A percentile compares a stretch with the other conserved stretches of the same genome.
phyloP scores from a whole-genome alignment of 2,797 vertebrate species.

The Falco concolor region DNA sequence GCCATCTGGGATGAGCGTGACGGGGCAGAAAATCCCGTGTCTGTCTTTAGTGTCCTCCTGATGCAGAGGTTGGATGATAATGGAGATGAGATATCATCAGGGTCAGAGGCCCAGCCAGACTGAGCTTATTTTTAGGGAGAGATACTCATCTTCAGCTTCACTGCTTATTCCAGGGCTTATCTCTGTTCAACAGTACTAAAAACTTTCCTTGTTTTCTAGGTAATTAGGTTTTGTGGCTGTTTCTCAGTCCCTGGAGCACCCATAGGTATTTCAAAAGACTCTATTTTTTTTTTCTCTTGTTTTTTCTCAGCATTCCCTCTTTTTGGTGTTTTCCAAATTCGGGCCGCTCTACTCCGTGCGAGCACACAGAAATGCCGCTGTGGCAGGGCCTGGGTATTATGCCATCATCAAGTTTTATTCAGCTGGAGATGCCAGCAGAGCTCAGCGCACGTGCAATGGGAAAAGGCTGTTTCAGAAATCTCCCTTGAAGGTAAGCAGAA shows the following conservation, averaged over 20 bases:
- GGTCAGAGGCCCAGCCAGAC: neutral
- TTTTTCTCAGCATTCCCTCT: conserved; percentile 66
- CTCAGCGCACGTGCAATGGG: conserved; percentile 70
- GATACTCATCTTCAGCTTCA: neutral
- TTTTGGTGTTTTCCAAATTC: conserved; percentile 73
- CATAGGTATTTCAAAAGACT: neutral
- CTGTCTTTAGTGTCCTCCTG: fast-evolving
- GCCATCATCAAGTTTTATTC: conserved; percentile 83
- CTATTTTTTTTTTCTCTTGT: neutral
- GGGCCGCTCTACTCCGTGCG: conserved; percentile 80
- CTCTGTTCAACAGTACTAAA: neutral
- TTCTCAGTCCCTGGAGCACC: neutral
- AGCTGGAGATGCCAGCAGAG: conserved; percentile 72
- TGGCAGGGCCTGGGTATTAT: conserved; percentile 74
- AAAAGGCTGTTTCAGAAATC: conserved; percentile 73
- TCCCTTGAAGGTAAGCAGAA: conserved; percentile 76
- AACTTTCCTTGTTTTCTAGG: fast-evolving
- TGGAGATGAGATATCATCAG: neutral
- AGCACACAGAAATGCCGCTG: conserved; percentile 69
- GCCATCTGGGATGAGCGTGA: neutral
- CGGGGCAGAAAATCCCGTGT: fast-evolving
- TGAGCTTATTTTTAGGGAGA: neutral
- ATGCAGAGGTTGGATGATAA: neutral
- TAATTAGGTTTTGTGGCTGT: too few species aligned
- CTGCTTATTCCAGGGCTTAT: neutral